phyloP scores from a whole-genome alignment of 1,140 invertebrate species.

The Philopotamus ludificatus region DNA sequence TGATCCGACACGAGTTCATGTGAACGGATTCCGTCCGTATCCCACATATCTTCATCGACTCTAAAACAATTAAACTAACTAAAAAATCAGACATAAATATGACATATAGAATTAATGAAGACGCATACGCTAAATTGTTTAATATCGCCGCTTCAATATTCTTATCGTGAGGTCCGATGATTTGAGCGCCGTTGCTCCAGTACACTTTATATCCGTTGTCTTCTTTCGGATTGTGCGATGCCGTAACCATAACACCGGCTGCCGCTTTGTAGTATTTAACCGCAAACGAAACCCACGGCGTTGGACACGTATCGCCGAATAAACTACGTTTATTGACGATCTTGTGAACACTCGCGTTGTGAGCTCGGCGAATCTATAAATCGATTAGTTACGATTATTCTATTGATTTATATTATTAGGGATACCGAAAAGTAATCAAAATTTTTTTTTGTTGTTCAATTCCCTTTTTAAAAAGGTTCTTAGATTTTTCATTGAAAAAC shows the following conservation, averaged over 20 bases:
- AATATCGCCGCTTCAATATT: constrained; percentile 81
- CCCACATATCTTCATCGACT: constrained; percentile 51
- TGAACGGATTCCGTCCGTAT: constrained; percentile 48
- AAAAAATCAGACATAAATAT: background rate
- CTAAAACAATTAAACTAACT: constrained; percentile 40
- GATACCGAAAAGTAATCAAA: too few species aligned
- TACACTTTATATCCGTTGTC: constrained; percentile 99
- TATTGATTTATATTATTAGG: background rate
- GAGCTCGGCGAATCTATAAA: constrained; percentile 83
- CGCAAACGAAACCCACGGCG: constrained; percentile 89
- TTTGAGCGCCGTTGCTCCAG: constrained; percentile 94
- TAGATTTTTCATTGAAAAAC: too few species aligned
- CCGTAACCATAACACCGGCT: constrained; percentile 94
- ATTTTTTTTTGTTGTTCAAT: too few species aligned
- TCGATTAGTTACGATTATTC: background rate
- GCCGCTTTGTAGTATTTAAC: constrained; percentile 69
- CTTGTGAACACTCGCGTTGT: constrained; percentile 82
- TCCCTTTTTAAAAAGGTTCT: too few species aligned
- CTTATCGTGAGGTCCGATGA: constrained; percentile 89
- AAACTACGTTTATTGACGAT: constrained; percentile 77
- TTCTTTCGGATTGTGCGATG: constrained; percentile 98
- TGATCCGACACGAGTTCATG: constrained; percentile 59
- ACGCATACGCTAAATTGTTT: constrained; percentile 63
- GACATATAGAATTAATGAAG: background rate
- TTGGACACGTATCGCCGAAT: constrained; percentile 81